These are phyloP conservation scores for Larimichthys polyactis DNA, from an alignment of 2,113 vertebrate species.

Conservation along the genomic window DNA sequence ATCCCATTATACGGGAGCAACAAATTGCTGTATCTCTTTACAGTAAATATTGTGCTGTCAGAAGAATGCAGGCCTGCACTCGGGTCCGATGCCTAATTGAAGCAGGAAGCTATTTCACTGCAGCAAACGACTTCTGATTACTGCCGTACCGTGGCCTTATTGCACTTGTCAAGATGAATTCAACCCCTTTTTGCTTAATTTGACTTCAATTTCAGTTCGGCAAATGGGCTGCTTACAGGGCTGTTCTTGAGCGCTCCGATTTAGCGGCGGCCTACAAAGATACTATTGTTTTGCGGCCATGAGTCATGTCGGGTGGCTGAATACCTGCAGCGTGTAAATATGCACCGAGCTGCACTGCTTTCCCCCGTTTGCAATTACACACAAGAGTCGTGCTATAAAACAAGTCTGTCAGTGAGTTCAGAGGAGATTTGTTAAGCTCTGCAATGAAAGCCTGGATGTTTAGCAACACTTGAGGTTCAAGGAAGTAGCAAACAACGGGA, in stretches of 20 bases:
- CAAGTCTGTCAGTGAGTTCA: slow-evolving; percentile 1
- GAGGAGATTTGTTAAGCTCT: slow-evolving; percentile 10
- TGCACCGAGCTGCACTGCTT: slow-evolving; percentile 21
- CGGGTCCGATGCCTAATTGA: slow-evolving; percentile 46
- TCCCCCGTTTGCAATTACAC: slow-evolving; percentile 14
- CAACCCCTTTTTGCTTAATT: slow-evolving; percentile 47
- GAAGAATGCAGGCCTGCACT: slow-evolving; percentile 24
- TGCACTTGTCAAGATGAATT: slow-evolving; percentile 65
- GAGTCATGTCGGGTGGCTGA: slow-evolving; percentile 43
- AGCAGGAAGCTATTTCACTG: slow-evolving; percentile 62
- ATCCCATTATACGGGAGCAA: slow-evolving; percentile 19
- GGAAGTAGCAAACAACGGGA: too few relatives aligned
- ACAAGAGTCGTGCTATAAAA: slow-evolving; percentile 27
- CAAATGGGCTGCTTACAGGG: neutral
- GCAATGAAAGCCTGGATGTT: slow-evolving; percentile 1
- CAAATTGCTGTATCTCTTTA: slow-evolving; percentile 23
- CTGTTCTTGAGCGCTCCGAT: slow-evolving; percentile 31
- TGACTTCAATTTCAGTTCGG: slow-evolving; percentile 48
- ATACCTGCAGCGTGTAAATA: slow-evolving; percentile 63
- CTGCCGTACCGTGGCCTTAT: slow-evolving; percentile 46
- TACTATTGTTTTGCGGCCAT: slow-evolving; percentile 65
- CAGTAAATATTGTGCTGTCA: slow-evolving; percentile 33
- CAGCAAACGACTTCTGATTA: slow-evolving; percentile 52
- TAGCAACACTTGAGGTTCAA: neutral
- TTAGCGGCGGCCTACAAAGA: slow-evolving; percentile 68